Conservation (phyloP, 1,140 invertebrate species). For the Sarcophaga bullata region DNA sequence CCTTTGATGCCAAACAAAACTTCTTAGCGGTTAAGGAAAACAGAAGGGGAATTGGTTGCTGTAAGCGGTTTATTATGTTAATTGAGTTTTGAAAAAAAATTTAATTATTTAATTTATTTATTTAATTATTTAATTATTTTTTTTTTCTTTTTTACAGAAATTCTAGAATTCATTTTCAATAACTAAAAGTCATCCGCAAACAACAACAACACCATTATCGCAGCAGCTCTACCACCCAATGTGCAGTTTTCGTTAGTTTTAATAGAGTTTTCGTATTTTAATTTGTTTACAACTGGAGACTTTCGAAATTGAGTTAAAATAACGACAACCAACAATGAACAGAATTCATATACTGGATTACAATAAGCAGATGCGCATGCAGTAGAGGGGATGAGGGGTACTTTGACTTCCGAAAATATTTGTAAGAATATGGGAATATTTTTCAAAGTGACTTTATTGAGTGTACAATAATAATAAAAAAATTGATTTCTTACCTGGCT, state of each 20-base stretch:
- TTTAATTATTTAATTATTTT: no score
- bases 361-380: no score
- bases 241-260: conserved; percentile 31
- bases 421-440: no score
- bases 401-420: no score
- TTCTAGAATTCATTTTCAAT: not conserved
- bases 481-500: no score
- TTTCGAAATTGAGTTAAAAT: conserved; percentile 35
- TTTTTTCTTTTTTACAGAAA: not conserved
- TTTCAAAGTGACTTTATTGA: no score
- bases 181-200: not conserved
- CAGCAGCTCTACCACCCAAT: not conserved
- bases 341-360: no score
- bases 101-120: no score
- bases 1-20: not conserved
- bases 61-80: not conserved
- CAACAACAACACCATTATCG: not conserved
- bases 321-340: not conserved
- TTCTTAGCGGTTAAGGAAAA: not conserved
- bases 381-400: no score
- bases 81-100: not conserved
- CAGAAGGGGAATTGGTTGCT: not conserved
- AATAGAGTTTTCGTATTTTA: conserved; percentile 34
- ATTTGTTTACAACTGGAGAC: conserved; percentile 35
- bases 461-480: no score